Evolutionary conservation across 2,888 invertebrate species (phyloP).

Genomic region (Rapana venosa): DNA sequence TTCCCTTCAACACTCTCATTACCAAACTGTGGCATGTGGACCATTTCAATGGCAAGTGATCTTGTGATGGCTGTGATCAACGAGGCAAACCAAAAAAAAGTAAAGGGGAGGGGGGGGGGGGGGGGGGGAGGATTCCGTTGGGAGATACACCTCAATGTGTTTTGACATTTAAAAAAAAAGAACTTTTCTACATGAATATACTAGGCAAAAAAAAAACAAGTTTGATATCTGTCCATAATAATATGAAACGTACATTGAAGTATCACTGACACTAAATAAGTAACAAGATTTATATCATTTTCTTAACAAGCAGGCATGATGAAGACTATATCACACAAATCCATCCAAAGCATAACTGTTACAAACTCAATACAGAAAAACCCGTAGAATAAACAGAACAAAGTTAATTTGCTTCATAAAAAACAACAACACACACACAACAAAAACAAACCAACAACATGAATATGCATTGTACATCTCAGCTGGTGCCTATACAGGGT

Average conservation of each 20-base stretch:
- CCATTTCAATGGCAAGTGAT: too few relatives aligned
- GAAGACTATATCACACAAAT: slow-evolving; percentile 22
- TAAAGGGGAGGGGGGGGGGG: too few relatives aligned
- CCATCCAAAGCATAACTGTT: slow-evolving; percentile 5
- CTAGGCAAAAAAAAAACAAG: too few relatives aligned
- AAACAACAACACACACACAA: neutral
- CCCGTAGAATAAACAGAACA: slow-evolving; percentile 23
- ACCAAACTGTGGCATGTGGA: too few relatives aligned
- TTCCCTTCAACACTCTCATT: too few relatives aligned
- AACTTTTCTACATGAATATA: too few relatives aligned
- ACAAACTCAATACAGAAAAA: neutral
- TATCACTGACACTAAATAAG: slow-evolving; percentile 23
- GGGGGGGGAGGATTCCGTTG: too few relatives aligned
- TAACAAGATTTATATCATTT: slow-evolving; percentile 11
- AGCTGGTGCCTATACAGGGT: neutral
- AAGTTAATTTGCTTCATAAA: neutral
- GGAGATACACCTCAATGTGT: too few relatives aligned
- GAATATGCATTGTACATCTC: neutral
- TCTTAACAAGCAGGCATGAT: slow-evolving; percentile 10
- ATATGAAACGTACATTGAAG: neutral
- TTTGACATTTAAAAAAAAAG: too few relatives aligned
- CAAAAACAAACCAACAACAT: neutral
- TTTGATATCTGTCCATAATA: too few relatives aligned
- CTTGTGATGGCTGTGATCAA: too few relatives aligned
- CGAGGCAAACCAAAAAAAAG: too few relatives aligned